Percentiles rank a stretch among this genome's conserved stretches.
Evolutionary conservation across 2,888 invertebrate species (phyloP).

Genomic region (Crossocerus cetratus): DNA sequence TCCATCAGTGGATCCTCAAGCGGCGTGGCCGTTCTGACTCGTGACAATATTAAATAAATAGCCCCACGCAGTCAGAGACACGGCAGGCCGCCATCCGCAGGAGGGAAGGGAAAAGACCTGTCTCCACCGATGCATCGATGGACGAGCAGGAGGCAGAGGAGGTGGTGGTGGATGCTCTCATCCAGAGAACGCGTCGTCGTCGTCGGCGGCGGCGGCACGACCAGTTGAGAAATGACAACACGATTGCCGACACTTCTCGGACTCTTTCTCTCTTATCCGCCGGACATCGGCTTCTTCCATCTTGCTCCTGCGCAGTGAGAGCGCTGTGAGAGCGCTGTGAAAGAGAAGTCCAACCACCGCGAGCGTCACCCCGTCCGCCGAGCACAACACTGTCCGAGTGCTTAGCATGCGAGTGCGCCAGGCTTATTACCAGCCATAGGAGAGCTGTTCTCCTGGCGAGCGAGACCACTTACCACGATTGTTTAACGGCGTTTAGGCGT

Average conservation of each 20-base stretch:
- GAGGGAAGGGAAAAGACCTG: constrained; percentile 10
- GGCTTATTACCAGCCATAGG: constrained; percentile 59
- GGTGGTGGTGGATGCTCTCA: constrained; percentile 25
- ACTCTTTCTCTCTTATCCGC: constrained; percentile 19
- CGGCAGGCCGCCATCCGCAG: constrained; percentile 30
- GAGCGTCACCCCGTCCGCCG: background rate
- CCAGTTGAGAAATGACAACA: constrained; percentile 69
- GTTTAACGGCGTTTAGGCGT: constrained; percentile 67
- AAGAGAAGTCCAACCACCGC: too few species aligned
- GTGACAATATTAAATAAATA: constrained; percentile 71
- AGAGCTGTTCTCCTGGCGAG: constrained; percentile 54
- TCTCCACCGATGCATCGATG: background rate
- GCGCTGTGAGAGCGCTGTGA: constrained; percentile 1
- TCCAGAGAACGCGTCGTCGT: constrained; percentile 40
- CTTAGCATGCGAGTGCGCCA: background rate
- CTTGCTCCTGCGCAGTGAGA: constrained; percentile 8
- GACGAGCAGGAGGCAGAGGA: constrained; percentile 14
- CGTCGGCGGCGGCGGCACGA: constrained; percentile 37
- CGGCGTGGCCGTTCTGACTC: constrained; percentile 44
- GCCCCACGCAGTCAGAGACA: constrained; percentile 51
- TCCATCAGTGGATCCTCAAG: constrained; percentile 10
- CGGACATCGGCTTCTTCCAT: constrained; percentile 12
- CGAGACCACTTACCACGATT: constrained; percentile 63
- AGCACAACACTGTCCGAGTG: constrained; percentile 11
- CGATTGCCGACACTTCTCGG: constrained; percentile 64